phyloP scores from a whole-genome alignment of 2,797 vertebrate species.

The Chaetophractus vellerosus region DNA sequence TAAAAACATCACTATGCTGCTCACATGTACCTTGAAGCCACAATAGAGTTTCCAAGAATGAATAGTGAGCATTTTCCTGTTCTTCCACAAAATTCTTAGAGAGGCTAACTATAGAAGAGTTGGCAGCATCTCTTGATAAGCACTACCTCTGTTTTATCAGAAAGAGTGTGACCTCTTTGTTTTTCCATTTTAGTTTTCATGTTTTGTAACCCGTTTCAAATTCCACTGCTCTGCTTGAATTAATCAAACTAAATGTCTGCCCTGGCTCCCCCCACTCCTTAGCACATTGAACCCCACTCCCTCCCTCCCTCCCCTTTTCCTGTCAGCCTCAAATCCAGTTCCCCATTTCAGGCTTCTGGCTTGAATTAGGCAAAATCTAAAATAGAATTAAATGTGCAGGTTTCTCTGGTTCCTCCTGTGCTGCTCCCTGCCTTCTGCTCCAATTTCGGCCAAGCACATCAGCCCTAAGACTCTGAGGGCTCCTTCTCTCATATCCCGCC shows the following conservation, averaged over 20 bases:
- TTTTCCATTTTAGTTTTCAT: conserved; percentile 26
- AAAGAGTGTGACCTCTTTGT: conserved; percentile 26
- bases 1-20: background rate
- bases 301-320: conserved; percentile 45
- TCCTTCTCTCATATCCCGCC: background rate
- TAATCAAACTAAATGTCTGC: conserved; percentile 74
- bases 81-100: background rate
- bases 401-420: conserved; percentile 82
- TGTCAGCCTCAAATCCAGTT: conserved; percentile 76
- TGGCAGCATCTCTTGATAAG: background rate
- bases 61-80: background rate
- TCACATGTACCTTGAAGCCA: background rate
- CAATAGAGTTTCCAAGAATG: background rate
- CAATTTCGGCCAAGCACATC: background rate
- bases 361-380: conserved; percentile 85
- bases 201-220: conserved; percentile 67
- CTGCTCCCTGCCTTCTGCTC: conserved; percentile 80
- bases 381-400: conserved; percentile 86
- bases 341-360: conserved; percentile 83
- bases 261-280: conserved; percentile 1
- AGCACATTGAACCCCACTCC: conserved; percentile 26
- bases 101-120: background rate
- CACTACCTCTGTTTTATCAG: background rate
- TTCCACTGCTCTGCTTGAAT: conserved; percentile 73
- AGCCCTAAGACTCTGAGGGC: background rate